A percentile compares a stretch with the other conserved stretches of the same genome.
Conservation (phyloP, 2,888 invertebrate species). For the Prosapia bicincta region DNA sequence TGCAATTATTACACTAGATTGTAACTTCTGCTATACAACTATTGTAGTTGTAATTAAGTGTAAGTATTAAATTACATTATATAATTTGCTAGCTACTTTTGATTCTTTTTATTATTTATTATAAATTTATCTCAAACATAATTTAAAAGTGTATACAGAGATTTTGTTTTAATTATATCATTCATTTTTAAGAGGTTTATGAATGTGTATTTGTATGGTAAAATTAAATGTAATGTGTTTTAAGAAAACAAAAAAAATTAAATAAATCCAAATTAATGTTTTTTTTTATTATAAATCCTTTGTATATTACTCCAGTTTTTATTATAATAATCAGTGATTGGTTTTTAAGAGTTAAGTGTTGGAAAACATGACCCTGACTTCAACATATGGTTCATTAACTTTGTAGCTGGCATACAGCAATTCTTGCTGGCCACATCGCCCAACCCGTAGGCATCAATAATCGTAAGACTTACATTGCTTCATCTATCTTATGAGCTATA, state of each 20-base stretch:
- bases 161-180: background rate
- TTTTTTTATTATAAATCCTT: too few relatives aligned
- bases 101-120: background rate
- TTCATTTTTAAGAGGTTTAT: too few relatives aligned
- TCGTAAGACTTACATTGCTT: too few relatives aligned
- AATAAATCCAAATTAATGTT: background rate
- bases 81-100: background rate
- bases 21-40: background rate
- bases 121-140: background rate
- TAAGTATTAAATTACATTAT: background rate
- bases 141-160: background rate
- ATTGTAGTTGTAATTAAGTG: background rate
- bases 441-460: too few relatives aligned
- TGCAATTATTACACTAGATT: background rate
- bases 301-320: too few relatives aligned
- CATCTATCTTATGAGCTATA: too few relatives aligned
- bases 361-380: too few relatives aligned
- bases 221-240: slow-evolving; percentile 2
- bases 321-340: too few relatives aligned
- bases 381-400: too few relatives aligned
- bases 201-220: background rate
- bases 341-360: too few relatives aligned
- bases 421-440: too few relatives aligned
- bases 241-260: background rate
- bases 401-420: too few relatives aligned